These are phyloP conservation scores for Tethya wilhelma DNA, from an alignment of 37 sponge, comb jelly and placozoan species.

Conservation along the genomic window DNA sequence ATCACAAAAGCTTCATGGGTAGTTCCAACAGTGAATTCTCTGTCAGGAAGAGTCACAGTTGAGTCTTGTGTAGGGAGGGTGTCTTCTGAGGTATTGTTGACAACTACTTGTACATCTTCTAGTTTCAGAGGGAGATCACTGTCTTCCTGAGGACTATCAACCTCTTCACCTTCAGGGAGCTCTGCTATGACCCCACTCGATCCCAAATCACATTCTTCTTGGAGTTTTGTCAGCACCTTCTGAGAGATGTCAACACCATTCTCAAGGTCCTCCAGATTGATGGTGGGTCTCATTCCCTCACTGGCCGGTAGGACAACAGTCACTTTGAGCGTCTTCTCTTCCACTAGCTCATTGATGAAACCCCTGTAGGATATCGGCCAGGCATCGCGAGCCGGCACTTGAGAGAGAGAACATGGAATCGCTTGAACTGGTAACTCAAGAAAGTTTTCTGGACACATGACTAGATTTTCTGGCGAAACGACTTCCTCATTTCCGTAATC, in stretches of 20 bases:
- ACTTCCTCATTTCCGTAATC: conserved; percentile 75
- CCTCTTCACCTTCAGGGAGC: background rate
- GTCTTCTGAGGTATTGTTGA: too few species aligned
- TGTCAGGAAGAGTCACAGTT: background rate
- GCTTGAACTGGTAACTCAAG: conserved; percentile 75
- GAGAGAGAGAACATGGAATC: conserved; percentile 67
- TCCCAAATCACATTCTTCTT: conserved; percentile 68
- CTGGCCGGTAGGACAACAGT: conserved; percentile 56
- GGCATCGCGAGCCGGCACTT: conserved; percentile 59
- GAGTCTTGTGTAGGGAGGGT: too few species aligned
- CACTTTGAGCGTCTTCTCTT: conserved; percentile 25
- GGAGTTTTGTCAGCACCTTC: conserved; percentile 52
- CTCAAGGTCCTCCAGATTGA: conserved; percentile 36
- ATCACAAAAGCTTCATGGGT: conserved; percentile 25
- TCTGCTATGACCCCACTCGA: conserved; percentile 26
- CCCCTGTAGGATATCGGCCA: conserved; percentile 65
- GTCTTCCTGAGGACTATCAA: background rate
- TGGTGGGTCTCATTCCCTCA: conserved; percentile 59
- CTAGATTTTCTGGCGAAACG: conserved; percentile 24
- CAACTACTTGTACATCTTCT: background rate
- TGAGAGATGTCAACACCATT: conserved; percentile 38
- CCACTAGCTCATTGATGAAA: conserved; percentile 33
- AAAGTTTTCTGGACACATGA: conserved; percentile 67
- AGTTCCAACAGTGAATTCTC: conserved; percentile 1
- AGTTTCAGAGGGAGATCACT: background rate